These are phyloP conservation scores for Monarcha castaneiventris DNA, from an alignment of 2,113 vertebrate species.

Conservation along the genomic window DNA sequence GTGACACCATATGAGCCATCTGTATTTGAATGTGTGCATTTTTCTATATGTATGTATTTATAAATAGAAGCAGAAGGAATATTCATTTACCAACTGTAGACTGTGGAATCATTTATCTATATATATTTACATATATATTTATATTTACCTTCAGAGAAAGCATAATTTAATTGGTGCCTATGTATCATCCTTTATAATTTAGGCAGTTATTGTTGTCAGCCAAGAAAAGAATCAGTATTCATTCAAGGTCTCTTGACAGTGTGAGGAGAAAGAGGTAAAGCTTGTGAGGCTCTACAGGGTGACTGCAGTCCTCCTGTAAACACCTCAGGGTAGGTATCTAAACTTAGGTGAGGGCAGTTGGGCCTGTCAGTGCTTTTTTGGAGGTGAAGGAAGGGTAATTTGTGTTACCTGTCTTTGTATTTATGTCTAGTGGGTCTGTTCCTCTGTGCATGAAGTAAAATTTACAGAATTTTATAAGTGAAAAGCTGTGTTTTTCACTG, in stretches of 20 bases:
- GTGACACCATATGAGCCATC: neutral
- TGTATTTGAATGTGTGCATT: neutral
- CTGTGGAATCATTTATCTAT: neutral
- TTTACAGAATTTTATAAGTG: neutral
- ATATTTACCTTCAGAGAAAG: neutral
- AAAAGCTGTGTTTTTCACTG: neutral
- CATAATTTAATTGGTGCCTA: neutral
- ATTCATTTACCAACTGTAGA: neutral
- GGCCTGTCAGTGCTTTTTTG: neutral
- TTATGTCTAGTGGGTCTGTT: neutral
- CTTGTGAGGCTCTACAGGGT: too few relatives aligned
- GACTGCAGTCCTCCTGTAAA: neutral
- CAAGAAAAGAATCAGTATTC: neutral
- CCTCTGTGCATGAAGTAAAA: neutral
- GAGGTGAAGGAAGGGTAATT: neutral
- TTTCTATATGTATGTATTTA: neutral
- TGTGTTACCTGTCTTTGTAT: neutral
- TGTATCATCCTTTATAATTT: neutral
- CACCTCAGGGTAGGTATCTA: neutral
- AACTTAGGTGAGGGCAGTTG: neutral
- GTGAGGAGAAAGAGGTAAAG: neutral
- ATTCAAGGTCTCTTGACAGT: neutral
- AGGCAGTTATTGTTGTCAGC: neutral
- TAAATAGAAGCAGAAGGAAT: neutral
- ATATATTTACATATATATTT: neutral